Percentiles rank a stretch among this genome's conserved stretches.
These are phyloP conservation scores for Chiroxiphia lanceolata DNA, from an alignment of 2,797 vertebrate genomes.

Conservation along the genomic window DNA sequence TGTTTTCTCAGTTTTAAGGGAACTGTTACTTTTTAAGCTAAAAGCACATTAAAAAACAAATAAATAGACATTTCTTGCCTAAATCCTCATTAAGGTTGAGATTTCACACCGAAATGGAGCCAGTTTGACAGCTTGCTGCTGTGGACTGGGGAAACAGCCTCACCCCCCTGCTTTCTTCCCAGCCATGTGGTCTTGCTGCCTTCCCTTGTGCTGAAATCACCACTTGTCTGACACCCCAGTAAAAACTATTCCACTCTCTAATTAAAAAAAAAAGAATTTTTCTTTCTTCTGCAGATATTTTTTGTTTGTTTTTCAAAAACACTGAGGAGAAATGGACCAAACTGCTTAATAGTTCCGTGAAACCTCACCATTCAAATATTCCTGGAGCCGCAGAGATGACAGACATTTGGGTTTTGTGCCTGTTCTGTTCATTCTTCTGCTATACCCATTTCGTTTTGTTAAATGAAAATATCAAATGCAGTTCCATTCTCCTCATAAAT, in stretches of 20 bases:
- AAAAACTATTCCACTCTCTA: not conserved
- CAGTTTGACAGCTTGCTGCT: conserved; percentile 14
- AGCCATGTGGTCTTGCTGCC: not conserved
- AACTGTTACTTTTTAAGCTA: not conserved
- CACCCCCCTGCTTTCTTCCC: conserved; percentile 28
- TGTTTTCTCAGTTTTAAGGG: not conserved
- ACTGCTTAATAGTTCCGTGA: not conserved
- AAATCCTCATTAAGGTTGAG: not conserved
- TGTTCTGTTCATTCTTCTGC: not conserved
- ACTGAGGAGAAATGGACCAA: not conserved
- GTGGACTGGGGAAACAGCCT: not conserved
- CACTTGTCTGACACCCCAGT: not conserved
- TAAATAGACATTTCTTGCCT: not conserved
- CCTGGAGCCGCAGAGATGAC: not conserved
- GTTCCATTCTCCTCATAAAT: not conserved
- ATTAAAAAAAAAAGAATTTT: not conserved
- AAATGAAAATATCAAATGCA: not conserved
- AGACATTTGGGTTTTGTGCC: not conserved
- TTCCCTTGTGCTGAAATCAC: not conserved
- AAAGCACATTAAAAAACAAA: not conserved
- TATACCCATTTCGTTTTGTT: not conserved
- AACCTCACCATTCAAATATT: not conserved
- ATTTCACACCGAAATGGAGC: conserved; percentile 42
- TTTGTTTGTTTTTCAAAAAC: not conserved
- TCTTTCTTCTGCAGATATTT: not conserved